These are phyloP conservation scores for Pygoscelis adeliae DNA, from an alignment of 2,113 vertebrate genomes.

Conservation along the genomic window DNA sequence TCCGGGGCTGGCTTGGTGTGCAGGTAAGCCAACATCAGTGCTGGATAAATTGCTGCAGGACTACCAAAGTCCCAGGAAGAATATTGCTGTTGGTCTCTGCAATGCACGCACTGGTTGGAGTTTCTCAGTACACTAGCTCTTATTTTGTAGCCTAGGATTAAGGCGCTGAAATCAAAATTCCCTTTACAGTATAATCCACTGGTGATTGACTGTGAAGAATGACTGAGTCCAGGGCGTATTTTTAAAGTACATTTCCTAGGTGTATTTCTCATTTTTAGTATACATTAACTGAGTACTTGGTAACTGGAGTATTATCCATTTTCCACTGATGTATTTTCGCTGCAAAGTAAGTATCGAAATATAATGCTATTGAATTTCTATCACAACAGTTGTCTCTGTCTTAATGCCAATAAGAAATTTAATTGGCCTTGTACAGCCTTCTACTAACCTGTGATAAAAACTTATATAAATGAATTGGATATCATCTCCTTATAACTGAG, in stretches of 20 bases:
- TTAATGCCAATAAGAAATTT: not conserved
- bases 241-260: not conserved
- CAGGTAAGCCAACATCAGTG: not conserved
- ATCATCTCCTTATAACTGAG: not conserved
- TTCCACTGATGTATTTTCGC: not conserved
- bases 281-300: not conserved
- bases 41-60: not conserved
- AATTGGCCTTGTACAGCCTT: not conserved
- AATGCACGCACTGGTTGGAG: accelerated
- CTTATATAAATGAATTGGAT: not conserved
- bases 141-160: not conserved
- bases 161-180: not conserved
- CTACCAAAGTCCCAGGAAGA: not conserved
- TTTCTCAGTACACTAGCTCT: not conserved
- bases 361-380: not conserved
- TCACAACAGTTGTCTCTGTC: not conserved
- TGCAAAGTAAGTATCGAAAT: not conserved
- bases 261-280: not conserved
- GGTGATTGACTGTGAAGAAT: not conserved
- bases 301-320: not conserved
- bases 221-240: not conserved
- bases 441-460: not conserved
- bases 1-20: not conserved
- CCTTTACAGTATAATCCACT: not conserved
- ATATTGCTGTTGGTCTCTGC: not conserved